phyloP scores from a whole-genome alignment of 2,113 vertebrate genomes.

The Pachycephala philippinensis region DNA sequence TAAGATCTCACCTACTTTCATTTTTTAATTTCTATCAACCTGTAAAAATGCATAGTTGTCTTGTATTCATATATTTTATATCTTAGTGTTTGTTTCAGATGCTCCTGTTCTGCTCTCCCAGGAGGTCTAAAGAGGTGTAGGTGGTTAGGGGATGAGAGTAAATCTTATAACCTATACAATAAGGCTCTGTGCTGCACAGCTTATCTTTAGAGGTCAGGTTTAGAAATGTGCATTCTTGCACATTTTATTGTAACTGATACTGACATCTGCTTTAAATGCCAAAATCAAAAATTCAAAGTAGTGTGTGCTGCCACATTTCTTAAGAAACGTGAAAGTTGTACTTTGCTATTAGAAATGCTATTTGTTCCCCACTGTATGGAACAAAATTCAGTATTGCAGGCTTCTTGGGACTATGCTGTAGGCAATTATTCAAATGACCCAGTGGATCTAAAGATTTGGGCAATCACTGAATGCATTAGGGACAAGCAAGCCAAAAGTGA shows the following conservation, averaged over 20 bases:
- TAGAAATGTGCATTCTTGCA: background rate
- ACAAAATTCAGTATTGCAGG: background rate
- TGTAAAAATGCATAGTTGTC: background rate
- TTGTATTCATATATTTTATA: background rate
- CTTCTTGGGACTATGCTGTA: background rate
- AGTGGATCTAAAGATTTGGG: background rate
- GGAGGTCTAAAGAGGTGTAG: background rate
- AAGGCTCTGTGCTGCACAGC: background rate
- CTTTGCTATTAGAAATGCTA: conserved; percentile 24
- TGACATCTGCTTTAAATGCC: conserved; percentile 28
- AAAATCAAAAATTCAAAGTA: conserved; percentile 17
- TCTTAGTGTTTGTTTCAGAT: background rate
- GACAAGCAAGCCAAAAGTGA: background rate
- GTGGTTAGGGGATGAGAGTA: background rate
- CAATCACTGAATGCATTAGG: background rate
- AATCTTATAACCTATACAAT: background rate
- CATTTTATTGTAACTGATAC: background rate
- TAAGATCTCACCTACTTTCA: background rate
- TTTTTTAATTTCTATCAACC: background rate
- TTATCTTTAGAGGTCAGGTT: background rate
- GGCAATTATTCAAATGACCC: conserved; percentile 35
- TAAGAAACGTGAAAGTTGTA: background rate
- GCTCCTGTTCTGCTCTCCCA: background rate
- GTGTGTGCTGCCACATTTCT: background rate
- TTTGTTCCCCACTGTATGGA: background rate